Evolutionary conservation across 1,140 invertebrate species (phyloP).

Genomic region (Drosophila teissieri): DNA sequence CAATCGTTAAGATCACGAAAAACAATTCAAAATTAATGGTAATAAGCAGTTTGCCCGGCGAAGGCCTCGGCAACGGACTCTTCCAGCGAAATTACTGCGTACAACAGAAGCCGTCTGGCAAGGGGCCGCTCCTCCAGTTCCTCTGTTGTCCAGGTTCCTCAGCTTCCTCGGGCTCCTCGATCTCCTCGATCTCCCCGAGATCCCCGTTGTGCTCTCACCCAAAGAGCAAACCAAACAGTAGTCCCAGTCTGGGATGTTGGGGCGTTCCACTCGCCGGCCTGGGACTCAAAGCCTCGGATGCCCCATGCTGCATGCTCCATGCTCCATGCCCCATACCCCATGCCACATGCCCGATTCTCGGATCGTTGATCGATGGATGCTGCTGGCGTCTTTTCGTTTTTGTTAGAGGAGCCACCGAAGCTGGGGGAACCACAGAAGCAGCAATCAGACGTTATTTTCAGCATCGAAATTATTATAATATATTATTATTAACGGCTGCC

Average conservation of each 20-base stretch:
- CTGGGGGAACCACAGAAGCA: conserved; percentile 12
- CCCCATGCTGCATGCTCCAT: background rate
- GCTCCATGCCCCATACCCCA: too few species aligned
- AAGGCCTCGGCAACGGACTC: conserved; percentile 30
- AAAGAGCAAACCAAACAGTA: conserved; percentile 44
- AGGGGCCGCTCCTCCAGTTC: conserved; percentile 32
- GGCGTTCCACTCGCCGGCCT: conserved; percentile 62
- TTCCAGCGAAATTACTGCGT: conserved; percentile 83
- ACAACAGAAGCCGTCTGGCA: conserved; percentile 84
- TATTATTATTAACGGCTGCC: conserved; percentile 82
- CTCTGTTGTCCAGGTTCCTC: background rate
- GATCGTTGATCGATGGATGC: conserved; percentile 73
- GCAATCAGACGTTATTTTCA: conserved; percentile 83
- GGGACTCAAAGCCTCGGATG: conserved; percentile 23
- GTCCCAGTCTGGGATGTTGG: conserved; percentile 49
- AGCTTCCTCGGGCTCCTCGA: conserved; percentile 12
- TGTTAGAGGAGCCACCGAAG: conserved; percentile 59
- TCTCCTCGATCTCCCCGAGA: background rate
- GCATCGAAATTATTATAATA: conserved; percentile 84
- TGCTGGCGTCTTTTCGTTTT: conserved; percentile 56
- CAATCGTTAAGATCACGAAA: conserved; percentile 85
- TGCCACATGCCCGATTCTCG: conserved; percentile 13
- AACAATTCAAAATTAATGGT: conserved; percentile 85
- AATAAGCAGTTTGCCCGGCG: conserved; percentile 81
- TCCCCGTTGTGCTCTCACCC: background rate